Base-by-base conservation (phyloP, 2,888 invertebrate genomes). In the Carpatolechia fugitivella region DNA sequence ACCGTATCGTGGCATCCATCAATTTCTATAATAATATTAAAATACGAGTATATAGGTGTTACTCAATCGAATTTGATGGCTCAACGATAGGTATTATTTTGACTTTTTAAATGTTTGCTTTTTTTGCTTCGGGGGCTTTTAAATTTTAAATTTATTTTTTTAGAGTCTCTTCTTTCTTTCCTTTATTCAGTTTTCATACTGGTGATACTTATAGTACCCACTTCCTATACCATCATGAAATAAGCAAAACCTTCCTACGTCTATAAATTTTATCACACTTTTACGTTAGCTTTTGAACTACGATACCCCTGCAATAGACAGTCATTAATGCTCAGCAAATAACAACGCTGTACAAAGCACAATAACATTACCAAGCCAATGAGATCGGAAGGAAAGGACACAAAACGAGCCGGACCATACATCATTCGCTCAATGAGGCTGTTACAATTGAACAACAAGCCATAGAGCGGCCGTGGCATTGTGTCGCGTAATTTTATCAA, bases 401-500 rank as follows among this genome's bases (percentile, higher is more conserved):
- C 70, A 68, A 71, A 74, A 74, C 63, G 65, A 68, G 62, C 64
- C 20, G 13, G 65, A 72, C 72, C 79, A 83, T 89, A 80, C 80
- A 86, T 90, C 88, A 89, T 78, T 78, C 80, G 72, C 65, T 86
- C 86, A 87, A 90, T 88, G 82, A 87, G 80, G 68, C 70, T 74
- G 77, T 80, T 81, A 90, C 88, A 89, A 89, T 87, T 77, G 81
- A 69, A 84, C 85, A 88, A 88, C 87, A 87, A 79, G 80, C 80
- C 71, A 81, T 84, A 76, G 80, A 82, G 79, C 78, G 73, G 68
- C 72, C 70, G 65, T 66, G 67, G 70, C 69, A 81, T 90, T 89
- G 86, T 89, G 76, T 80, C 77, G 81, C 78, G 85, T 90, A 88
- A 89, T 89, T 85, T 89, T 78, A 90, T 89, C 87, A 90, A 90